phyloP scores from a whole-genome alignment of 2,113 vertebrate genomes.

The Leptodactylus fuscus region DNA sequence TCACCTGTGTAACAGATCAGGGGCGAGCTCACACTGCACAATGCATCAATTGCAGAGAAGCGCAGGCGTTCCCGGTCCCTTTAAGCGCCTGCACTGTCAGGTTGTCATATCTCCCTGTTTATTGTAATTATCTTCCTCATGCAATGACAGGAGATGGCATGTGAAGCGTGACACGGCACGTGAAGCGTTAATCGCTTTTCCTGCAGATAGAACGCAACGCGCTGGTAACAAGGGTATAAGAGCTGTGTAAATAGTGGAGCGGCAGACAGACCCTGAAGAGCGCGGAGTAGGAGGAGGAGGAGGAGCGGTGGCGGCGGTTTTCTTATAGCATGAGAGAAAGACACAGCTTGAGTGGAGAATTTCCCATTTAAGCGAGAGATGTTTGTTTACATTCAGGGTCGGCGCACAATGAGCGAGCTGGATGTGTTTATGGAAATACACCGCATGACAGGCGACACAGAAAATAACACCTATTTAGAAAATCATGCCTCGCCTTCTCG shows the following conservation, averaged over 20 bases:
- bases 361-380: background rate
- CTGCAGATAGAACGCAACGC: background rate
- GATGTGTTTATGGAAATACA: slow-evolving; percentile 17
- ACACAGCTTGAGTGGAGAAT: slow-evolving; percentile 25
- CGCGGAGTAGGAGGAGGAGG: background rate
- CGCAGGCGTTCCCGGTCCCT: too few species aligned
- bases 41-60: too few species aligned
- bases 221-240: background rate
- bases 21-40: too few species aligned
- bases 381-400: slow-evolving; percentile 34
- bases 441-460: background rate
- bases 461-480: slow-evolving; percentile 25
- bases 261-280: background rate
- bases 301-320: background rate
- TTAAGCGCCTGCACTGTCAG: too few species aligned
- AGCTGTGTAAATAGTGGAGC: background rate
- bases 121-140: too few species aligned
- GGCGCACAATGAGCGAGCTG: slow-evolving; percentile 22
- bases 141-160: background rate
- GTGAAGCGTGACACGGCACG: too few species aligned
- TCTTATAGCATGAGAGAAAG: background rate
- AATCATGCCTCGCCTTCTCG: background rate
- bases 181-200: background rate
- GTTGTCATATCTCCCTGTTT: background rate
- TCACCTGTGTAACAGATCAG: too few species aligned